phyloP scores from a whole-genome alignment of 2,113 vertebrate species.

The Brachyistius frenatus region DNA sequence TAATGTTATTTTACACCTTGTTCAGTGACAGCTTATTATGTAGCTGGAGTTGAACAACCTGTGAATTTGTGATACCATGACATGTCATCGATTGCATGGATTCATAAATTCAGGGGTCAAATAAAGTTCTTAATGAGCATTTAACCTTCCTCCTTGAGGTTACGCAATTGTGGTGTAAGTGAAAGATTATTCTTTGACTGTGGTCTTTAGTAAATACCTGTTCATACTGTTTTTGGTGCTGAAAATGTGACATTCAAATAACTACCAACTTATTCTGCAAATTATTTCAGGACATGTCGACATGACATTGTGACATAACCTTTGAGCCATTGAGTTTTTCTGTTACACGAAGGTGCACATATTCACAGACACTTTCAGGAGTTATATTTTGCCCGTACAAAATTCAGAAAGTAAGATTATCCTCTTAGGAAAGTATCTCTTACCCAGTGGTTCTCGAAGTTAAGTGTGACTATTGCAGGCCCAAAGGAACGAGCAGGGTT shows the following conservation, averaged over 20 bases:
- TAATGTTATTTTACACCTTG: constrained; percentile 45
- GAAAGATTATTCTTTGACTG: not conserved
- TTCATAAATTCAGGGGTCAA: not conserved
- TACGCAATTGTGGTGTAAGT: not conserved
- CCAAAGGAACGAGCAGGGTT: constrained; percentile 95
- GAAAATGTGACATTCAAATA: constrained; percentile 23
- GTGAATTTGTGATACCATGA: not conserved
- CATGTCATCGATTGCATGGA: not conserved
- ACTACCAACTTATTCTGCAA: not conserved
- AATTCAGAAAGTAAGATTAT: not conserved
- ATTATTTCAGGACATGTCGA: not conserved
- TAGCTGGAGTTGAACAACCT: constrained; percentile 7
- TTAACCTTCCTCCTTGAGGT: not conserved
- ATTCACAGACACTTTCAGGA: not conserved
- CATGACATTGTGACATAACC: not conserved
- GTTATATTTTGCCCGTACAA: not conserved
- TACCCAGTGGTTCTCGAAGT: constrained; percentile 95
- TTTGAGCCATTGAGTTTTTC: not conserved
- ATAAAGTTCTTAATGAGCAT: not conserved
- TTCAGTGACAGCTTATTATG: constrained; percentile 31
- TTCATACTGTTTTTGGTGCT: constrained; percentile 15
- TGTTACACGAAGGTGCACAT: not conserved
- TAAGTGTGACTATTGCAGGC: constrained; percentile 92
- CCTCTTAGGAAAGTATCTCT: constrained; percentile 50
- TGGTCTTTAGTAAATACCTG: constrained; percentile 25